Conservation (phyloP, 1,140 invertebrate genomes). For the Drosophila pachea region DNA sequence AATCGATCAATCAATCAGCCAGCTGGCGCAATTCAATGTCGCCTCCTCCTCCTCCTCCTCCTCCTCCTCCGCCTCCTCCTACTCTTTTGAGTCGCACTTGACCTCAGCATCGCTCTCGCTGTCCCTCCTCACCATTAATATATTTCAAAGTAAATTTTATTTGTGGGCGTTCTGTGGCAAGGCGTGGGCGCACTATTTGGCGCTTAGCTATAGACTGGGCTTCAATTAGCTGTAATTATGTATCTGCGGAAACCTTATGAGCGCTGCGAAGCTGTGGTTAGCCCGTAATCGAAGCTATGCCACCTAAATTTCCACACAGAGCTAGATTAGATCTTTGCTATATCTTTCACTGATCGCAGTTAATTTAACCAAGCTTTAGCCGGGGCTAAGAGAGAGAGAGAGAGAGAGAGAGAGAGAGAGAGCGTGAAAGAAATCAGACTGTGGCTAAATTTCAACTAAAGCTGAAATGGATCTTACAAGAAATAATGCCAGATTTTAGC, state of each 20-base stretch:
- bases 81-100: slow-evolving; percentile 43
- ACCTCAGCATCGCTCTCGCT: slow-evolving; percentile 51
- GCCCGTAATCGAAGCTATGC: slow-evolving; percentile 39
- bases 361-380: no score
- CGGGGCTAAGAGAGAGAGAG: neutral
- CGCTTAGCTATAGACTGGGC: slow-evolving; percentile 35
- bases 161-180: slow-evolving; percentile 46
- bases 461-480: no score
- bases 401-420: neutral
- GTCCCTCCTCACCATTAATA: slow-evolving; percentile 7
- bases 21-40: slow-evolving; percentile 56
- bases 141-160: slow-evolving; percentile 22
- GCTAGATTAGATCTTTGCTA: no score
- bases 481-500: no score
- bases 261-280: slow-evolving; percentile 34
- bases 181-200: slow-evolving; percentile 52
- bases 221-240: slow-evolving; percentile 75
- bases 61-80: no score
- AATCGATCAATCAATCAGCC: slow-evolving; percentile 36
- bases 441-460: no score
- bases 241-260: slow-evolving; percentile 51
- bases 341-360: no score
- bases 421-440: no score
- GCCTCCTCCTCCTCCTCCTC: slow-evolving; percentile 2
- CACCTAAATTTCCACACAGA: neutral